phyloP scores from a whole-genome alignment of 2,113 vertebrate genomes.

The Leptosomus discolor region DNA sequence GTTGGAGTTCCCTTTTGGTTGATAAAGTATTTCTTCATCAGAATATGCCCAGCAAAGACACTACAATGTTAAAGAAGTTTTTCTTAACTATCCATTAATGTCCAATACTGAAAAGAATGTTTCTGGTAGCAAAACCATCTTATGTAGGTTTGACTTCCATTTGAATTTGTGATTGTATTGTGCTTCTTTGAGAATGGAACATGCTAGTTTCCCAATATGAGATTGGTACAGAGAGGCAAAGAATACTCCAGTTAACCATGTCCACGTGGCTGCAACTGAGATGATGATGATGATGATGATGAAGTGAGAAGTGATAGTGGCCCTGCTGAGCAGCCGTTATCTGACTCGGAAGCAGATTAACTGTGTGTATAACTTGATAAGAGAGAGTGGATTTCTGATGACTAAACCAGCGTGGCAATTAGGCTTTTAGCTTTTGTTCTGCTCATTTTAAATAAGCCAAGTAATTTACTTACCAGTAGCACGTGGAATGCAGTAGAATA shows the following conservation, averaged over 20 bases:
- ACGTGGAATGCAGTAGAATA: not conserved
- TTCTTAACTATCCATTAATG: not conserved
- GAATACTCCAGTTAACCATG: conserved; percentile 2
- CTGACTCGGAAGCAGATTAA: conserved; percentile 23
- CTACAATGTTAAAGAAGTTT: not conserved
- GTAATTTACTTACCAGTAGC: conserved; percentile 44
- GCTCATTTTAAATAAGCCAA: conserved; percentile 42
- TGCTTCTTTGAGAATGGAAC: conserved; percentile 37
- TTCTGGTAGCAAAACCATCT: not conserved
- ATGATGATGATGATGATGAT: conserved; percentile 44
- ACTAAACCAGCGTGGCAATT: conserved; percentile 30
- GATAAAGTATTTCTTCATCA: not conserved
- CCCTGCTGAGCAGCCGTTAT: conserved; percentile 38
- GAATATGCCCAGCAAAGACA: not conserved
- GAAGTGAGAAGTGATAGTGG: conserved; percentile 53
- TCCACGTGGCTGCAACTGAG: not conserved
- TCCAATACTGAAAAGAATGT: not conserved
- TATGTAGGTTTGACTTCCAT: not conserved
- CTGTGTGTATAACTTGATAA: not conserved
- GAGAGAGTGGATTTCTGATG: conserved; percentile 45
- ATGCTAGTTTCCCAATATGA: conserved; percentile 48
- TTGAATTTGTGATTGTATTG: conserved; percentile 49
- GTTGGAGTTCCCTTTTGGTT: not conserved
- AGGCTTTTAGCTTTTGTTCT: conserved; percentile 46
- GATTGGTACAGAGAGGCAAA: conserved; percentile 18